Percentiles rank a stretch among this genome's conserved stretches.
Conservation (phyloP, 1,140 invertebrate genomes). For the Drosophila orosa region DNA sequence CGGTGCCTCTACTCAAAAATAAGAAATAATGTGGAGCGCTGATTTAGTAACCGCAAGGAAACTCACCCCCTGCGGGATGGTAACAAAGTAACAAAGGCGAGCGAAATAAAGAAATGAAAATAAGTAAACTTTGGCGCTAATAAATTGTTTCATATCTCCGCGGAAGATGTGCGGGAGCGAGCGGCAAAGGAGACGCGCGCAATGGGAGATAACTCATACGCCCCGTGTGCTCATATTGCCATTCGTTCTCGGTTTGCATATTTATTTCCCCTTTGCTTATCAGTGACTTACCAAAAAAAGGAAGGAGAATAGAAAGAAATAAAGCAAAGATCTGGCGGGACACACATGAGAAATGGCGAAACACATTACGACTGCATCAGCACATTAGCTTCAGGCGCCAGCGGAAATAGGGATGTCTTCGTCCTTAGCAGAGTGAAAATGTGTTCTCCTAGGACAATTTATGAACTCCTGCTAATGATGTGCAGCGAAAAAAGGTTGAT, state of each 20-base stretch:
- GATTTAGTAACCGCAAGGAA: slow-evolving; percentile 66
- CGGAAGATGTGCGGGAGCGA: slow-evolving; percentile 24
- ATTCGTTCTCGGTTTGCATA: slow-evolving; percentile 61
- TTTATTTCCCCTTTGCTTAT: slow-evolving; percentile 80
- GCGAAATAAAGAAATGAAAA: slow-evolving; percentile 66
- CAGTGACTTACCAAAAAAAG: slow-evolving; percentile 63
- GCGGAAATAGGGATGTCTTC: slow-evolving; percentile 1
- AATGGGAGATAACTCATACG: slow-evolving; percentile 73
- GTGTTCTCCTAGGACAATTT: slow-evolving; percentile 14
- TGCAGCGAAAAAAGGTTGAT: background rate
- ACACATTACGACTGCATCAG: slow-evolving; percentile 68
- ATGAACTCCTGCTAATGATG: slow-evolving; percentile 15
- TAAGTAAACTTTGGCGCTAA: slow-evolving; percentile 76
- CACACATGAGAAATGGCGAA: slow-evolving; percentile 76
- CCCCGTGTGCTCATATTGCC: slow-evolving; percentile 27
- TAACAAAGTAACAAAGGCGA: slow-evolving; percentile 62
- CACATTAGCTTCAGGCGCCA: slow-evolving; percentile 56
- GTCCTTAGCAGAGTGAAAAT: background rate
- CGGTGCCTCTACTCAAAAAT: slow-evolving; percentile 62
- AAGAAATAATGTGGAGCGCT: slow-evolving; percentile 76
- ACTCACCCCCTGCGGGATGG: slow-evolving; percentile 35
- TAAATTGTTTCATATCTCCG: slow-evolving; percentile 79
- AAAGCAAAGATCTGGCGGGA: slow-evolving; percentile 52
- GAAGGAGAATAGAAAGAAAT: slow-evolving; percentile 38
- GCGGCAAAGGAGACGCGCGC: background rate